Conservation (phyloP, 2,113 vertebrate genomes). For the Neodon shergylaensis region DNA sequence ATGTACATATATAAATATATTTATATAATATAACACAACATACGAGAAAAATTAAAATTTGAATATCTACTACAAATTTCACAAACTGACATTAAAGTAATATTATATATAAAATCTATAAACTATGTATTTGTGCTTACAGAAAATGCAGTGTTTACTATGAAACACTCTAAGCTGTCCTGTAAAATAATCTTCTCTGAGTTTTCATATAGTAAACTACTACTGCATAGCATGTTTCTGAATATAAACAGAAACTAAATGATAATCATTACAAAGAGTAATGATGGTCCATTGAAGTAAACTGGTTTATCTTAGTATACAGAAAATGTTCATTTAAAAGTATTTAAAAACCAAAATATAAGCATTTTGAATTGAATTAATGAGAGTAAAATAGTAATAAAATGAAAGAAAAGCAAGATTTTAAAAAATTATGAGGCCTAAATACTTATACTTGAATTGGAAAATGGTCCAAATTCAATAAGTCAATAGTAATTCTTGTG, state of each 20-base stretch:
- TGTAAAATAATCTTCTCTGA: not conserved
- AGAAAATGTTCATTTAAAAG: not conserved
- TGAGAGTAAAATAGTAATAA: not conserved
- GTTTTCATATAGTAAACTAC: not conserved
- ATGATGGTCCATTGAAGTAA: not conserved
- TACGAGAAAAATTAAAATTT: not conserved
- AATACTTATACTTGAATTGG: not conserved
- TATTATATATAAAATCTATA: not conserved
- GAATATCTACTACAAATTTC: not conserved
- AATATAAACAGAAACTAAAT: not conserved
- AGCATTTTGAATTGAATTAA: not conserved
- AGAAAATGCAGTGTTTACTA: not conserved
- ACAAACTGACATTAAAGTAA: not conserved
- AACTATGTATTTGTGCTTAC: not conserved
- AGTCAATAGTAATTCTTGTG: not conserved
- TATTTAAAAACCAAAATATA: not conserved
- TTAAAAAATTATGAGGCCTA: not conserved
- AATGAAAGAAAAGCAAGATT: not conserved
- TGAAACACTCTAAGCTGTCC: not conserved
- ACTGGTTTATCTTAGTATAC: not conserved
- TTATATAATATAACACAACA: not conserved
- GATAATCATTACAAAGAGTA: not conserved
- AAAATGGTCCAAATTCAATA: not conserved
- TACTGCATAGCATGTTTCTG: not conserved
- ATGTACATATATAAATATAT: not conserved